Conservation (phyloP, 2,113 vertebrate species). For the Phocoena sinus region DNA sequence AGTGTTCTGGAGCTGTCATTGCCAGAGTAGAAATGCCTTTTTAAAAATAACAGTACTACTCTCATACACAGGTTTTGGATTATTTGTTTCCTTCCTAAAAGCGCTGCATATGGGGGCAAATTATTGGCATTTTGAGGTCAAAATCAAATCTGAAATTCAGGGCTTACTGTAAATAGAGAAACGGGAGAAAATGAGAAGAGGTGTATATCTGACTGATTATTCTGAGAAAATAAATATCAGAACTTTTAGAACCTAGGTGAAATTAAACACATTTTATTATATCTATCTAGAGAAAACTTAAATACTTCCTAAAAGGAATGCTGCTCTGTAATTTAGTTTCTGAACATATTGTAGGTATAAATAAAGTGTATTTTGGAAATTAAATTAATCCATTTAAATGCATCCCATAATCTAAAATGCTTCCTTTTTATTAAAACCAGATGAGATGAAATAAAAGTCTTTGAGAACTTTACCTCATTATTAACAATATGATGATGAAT, state of each 20-base stretch:
- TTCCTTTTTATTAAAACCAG: slow-evolving; percentile 56
- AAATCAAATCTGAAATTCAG: slow-evolving; percentile 75
- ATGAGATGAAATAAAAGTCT: slow-evolving; percentile 36
- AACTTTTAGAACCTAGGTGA: slow-evolving; percentile 61
- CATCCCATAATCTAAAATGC: slow-evolving; percentile 32
- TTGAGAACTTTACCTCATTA: slow-evolving; percentile 15
- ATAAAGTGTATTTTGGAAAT: slow-evolving; percentile 51
- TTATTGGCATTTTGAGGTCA: slow-evolving; percentile 80
- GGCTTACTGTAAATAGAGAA: slow-evolving; percentile 78
- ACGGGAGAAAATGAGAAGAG: slow-evolving; percentile 54
- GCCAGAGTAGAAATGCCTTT: slow-evolving; percentile 73
- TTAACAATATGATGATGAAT: slow-evolving; percentile 36
- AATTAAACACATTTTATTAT: slow-evolving; percentile 59
- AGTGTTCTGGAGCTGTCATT: slow-evolving; percentile 65
- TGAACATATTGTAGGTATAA: slow-evolving; percentile 49
- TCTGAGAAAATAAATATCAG: slow-evolving; percentile 78
- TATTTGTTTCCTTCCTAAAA: slow-evolving; percentile 73
- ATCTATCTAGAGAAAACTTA: background rate
- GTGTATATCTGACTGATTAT: slow-evolving; percentile 71
- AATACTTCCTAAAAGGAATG: slow-evolving; percentile 31
- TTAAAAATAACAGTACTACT: slow-evolving; percentile 60
- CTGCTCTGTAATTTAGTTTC: slow-evolving; percentile 44
- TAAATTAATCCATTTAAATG: slow-evolving; percentile 48
- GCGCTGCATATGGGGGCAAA: slow-evolving; percentile 70
- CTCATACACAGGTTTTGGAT: slow-evolving; percentile 71